phyloP scores from a whole-genome alignment of 2,797 vertebrate species.

The Pipistrellus pygmaeus region DNA sequence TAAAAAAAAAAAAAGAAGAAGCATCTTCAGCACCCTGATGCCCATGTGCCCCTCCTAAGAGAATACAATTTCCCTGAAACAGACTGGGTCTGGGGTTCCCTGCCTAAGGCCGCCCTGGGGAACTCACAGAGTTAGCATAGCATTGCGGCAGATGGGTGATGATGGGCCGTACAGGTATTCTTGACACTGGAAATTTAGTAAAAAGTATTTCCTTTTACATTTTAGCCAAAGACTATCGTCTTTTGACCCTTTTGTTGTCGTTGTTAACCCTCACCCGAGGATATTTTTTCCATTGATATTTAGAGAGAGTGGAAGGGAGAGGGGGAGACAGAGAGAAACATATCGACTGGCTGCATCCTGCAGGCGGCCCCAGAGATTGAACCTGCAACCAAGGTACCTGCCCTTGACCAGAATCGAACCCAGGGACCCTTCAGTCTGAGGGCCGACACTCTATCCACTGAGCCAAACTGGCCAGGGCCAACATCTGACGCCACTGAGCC shows the following conservation, averaged over 20 bases:
- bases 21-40: not conserved
- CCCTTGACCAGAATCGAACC: too few relatives aligned
- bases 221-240: fast-evolving
- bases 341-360: too few relatives aligned
- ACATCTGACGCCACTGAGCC: not conserved
- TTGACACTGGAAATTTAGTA: not conserved
- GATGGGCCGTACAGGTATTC: fast-evolving
- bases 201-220: not conserved
- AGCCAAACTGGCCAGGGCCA: too few relatives aligned
- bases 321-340: too few relatives aligned
- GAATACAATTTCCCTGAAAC: not conserved
- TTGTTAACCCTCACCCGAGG: too few relatives aligned
- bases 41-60: not conserved
- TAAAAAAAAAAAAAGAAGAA: not conserved
- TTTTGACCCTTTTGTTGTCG: not conserved
- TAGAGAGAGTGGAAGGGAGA: too few relatives aligned
- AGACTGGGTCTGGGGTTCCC: not conserved
- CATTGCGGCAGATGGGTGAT: fast-evolving
- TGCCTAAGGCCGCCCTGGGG: not conserved
- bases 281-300: too few relatives aligned
- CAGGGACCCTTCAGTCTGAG: too few relatives aligned
- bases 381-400: too few relatives aligned
- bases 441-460: too few relatives aligned
- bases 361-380: too few relatives aligned
- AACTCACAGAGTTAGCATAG: not conserved